Evolutionary conservation across 2,113 vertebrate genomes (phyloP), one percentile per base, ranked within the genome.

Genomic region (Aleadryas rufinucha): DNA sequence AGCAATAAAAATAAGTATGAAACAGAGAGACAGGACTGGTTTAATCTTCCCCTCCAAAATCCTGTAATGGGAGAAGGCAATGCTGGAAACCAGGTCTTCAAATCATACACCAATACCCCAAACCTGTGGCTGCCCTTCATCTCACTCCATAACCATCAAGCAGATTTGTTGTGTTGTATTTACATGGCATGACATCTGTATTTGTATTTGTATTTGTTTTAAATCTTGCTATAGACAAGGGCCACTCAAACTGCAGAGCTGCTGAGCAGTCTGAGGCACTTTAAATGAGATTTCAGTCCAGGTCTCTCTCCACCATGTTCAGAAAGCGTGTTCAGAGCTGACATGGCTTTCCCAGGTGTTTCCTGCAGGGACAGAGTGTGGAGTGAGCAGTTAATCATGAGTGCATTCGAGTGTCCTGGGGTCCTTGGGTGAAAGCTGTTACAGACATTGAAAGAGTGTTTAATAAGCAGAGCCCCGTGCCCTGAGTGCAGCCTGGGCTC

Each of bases 281-380:
- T 49, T 10, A 65, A 84, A 71, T 1, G 3, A 89, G 53, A 44
- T 84, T 87, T 79, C 1, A 5, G 47, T 16, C 6, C 72, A 81
- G 44, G 33, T 84, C 24, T 26, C 44, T 64, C 74, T 75, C 44
- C 49, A 82, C 14, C 27, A 20, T 2, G 15, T 75, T 50, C 70
- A 74, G 56, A 33, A 80, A 50, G 56, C 11, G n/a, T 33, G 57
- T 26, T 30, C 81, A 57, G 84, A 44, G 44, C 69, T 81, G 71
- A 41, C 86, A 47, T 4, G 89, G 74, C 70, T 87, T 87, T 57
- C 74, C 94, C 95, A 96, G 93, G 94, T 97, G 95, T 95, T 96
- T 76, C 84, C 95, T 42, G 16, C 87, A 47, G 93, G 89, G 89
- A 87, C 70, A 33, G 41, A 89, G 77, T 10, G 60, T 56, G 50